phyloP scores from a whole-genome alignment of 2,113 vertebrate genomes.

The Macquaria australasica region DNA sequence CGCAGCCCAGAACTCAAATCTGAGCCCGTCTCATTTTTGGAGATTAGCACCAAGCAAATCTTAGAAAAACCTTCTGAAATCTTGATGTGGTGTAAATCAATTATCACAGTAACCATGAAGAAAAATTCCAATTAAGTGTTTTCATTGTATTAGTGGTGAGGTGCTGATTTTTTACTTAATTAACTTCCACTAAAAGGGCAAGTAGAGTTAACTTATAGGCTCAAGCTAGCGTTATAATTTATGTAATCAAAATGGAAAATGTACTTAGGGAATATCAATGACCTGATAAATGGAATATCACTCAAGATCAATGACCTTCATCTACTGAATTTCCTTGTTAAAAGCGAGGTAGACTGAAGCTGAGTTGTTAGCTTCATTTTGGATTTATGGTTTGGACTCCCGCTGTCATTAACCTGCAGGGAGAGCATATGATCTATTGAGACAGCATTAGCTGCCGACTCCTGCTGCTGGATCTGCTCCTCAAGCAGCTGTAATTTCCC shows the following conservation, averaged over 20 bases:
- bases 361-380: slow-evolving; percentile 2
- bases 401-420: not conserved
- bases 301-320: not conserved
- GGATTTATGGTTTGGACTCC: not conserved
- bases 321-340: not conserved
- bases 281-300: not conserved
- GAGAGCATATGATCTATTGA: slow-evolving; percentile 6
- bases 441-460: not conserved
- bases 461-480: not conserved
- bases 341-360: not conserved
- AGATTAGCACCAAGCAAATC: not conserved
- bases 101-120: not conserved
- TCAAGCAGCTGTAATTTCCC: slow-evolving; percentile 4
- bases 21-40: not conserved
- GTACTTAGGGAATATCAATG: not conserved
- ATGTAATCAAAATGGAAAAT: not conserved
- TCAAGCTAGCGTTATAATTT: not conserved
- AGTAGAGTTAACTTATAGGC: not conserved
- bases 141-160: not conserved
- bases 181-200: not conserved
- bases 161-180: not conserved
- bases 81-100: not conserved
- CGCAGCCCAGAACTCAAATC: slow-evolving; percentile 4
- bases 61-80: not conserved
- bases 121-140: not conserved